Percentiles rank a stretch among this genome's conserved stretches.
These are phyloP conservation scores for Dermochelys coriacea DNA, from an alignment of 2,797 vertebrate genomes.

Conservation along the genomic window DNA sequence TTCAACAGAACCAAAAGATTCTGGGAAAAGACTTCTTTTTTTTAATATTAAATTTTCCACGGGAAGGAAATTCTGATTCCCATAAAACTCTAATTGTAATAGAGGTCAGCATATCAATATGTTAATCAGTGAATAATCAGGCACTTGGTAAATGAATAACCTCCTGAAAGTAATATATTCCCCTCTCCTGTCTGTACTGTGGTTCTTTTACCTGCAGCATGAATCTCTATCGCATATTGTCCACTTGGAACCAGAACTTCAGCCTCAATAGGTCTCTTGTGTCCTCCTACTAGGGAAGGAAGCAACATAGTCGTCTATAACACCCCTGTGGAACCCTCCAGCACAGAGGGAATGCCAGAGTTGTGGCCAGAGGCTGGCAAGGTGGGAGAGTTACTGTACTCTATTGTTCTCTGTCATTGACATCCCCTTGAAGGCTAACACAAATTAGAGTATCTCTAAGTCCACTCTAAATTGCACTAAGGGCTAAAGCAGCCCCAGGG, in stretches of 20 bases:
- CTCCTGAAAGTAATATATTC: not conserved
- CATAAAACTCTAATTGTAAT: fast-evolving
- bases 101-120: not conserved
- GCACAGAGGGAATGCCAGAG: not conserved
- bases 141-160: not conserved
- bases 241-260: not conserved
- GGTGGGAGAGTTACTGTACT: fast-evolving
- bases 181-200: not conserved
- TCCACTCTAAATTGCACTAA: not conserved
- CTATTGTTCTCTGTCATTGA: not conserved
- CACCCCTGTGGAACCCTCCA: not conserved
- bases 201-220: not conserved
- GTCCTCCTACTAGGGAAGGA: not conserved
- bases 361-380: not conserved
- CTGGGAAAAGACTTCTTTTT: fast-evolving
- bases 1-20: not conserved
- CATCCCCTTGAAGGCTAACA: not conserved
- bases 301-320: not conserved
- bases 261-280: not conserved
- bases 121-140: not conserved
- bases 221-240: not conserved
- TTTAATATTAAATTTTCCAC: not conserved
- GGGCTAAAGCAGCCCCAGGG: not conserved
- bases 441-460: not conserved
- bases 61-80: not conserved